phyloP scores from a whole-genome alignment of 2,797 vertebrate species.

The Onychomys leucogaster region DNA sequence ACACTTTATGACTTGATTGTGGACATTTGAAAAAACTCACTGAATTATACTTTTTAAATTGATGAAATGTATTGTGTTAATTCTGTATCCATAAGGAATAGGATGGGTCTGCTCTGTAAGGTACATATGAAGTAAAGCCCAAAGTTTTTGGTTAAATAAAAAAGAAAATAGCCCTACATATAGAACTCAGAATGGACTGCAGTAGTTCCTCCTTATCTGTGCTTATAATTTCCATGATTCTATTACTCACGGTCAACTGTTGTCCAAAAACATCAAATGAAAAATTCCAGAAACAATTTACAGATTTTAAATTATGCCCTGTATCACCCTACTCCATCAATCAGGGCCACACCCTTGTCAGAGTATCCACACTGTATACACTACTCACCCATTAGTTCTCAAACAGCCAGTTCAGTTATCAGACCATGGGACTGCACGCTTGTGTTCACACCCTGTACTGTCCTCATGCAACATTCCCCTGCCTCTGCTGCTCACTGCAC shows the following conservation, averaged over 20 bases:
- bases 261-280: neutral
- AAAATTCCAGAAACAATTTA: neutral
- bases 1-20: neutral
- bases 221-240: neutral
- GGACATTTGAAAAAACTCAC: conserved; percentile 31
- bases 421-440: neutral
- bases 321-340: neutral
- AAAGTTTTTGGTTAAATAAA: neutral
- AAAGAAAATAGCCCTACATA: neutral
- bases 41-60: conserved; percentile 26
- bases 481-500: neutral
- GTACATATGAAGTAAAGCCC: neutral
- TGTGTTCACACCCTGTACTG: neutral
- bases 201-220: neutral
- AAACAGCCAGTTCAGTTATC: neutral
- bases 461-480: neutral
- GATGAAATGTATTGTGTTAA: conserved; percentile 28
- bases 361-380: neutral
- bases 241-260: neutral
- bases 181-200: neutral
- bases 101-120: neutral
- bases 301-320: neutral
- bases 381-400: neutral
- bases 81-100: conserved; percentile 28
- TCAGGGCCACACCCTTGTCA: neutral